A percentile compares a stretch with the other conserved stretches of the same genome.
Evolutionary conservation across 2,888 invertebrate genomes (phyloP).

Genomic region (Lacanobia wlatinum): DNA sequence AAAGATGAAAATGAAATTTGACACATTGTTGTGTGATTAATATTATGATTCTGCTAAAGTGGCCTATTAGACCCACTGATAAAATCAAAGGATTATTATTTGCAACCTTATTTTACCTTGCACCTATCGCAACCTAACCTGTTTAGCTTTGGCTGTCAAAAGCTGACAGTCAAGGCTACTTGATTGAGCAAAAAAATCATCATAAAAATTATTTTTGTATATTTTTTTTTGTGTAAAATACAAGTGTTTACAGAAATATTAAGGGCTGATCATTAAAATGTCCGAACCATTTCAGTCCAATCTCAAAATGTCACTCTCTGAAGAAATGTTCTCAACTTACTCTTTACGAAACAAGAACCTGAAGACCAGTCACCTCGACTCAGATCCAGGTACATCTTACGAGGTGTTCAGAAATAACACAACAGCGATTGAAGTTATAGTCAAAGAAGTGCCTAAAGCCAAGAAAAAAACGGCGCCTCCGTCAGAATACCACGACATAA

Average conservation of each 20-base stretch:
- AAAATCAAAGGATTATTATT: no score
- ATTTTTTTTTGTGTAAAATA: conserved; percentile 57
- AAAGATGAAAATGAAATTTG: no score
- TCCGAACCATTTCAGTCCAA: conserved; percentile 64
- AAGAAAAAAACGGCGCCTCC: conserved; percentile 59
- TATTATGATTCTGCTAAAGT: no score
- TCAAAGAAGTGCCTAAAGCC: conserved; percentile 78
- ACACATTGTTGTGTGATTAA: no score
- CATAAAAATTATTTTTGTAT: conserved; percentile 37
- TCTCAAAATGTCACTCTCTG: conserved; percentile 63
- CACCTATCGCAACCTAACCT: conserved; percentile 1
- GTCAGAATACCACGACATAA: conserved; percentile 51
- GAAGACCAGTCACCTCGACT: conserved; percentile 46
- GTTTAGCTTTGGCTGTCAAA: conserved; percentile 12
- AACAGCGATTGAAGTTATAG: conserved; percentile 83
- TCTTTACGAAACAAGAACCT: conserved; percentile 44
- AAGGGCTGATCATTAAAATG: conserved; percentile 51
- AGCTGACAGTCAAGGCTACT: conserved; percentile 19
- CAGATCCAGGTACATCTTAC: conserved; percentile 71
- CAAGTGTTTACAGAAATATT: conserved; percentile 56
- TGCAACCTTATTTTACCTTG: conserved; percentile 5
- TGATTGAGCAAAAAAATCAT: conserved; percentile 42
- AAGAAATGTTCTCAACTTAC: conserved; percentile 61
- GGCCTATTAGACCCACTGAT: no score
- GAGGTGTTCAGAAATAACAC: conserved; percentile 84